Evolutionary conservation across 2,888 invertebrate species (phyloP), one percentile per base, ranked within the genome.

Genomic region (Andrena bucephala): DNA sequence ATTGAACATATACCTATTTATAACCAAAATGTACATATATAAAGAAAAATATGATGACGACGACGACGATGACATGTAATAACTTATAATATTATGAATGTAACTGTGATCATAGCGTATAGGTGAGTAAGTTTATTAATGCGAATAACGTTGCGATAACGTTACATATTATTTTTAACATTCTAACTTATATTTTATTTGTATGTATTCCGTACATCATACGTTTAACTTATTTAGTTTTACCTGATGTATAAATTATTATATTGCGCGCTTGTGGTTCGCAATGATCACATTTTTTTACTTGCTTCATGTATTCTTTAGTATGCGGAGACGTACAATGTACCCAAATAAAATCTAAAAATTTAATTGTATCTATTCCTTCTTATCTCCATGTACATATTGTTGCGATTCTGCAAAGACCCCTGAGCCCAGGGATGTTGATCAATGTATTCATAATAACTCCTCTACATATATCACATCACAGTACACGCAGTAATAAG

Each of bases 31-130:
- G 92, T 93, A 93, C 87, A 92, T 92, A 91, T 92, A 92, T 91
- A 91, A 90, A 91, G 90, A 90, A 89, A 91, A 84, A 76, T 79
- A 82, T 81, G 74, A 73, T 80, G 85, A 85, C 68, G 83, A 82
- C 80, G 72, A 73, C 78, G 85, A 85, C 69, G 83, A 85, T 87
- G 86, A 89, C 86, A 87, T 90, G 86, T 92, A 91, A 90, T 91
- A 90, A 91, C 90, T 90, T 91, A 92, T 91, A 88, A 90, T 87
- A 91, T 91, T 91, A 92, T 92, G 88, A 92, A 91, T 94, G 91
- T 94, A 94, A 93, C 94, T 94, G 94, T 94, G 94, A 94, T 94
- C 92, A 91, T 94, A 93, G 93, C 87, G 83, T 90, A 91, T 93
- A 93, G 92, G 90, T 86, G 86, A 89, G 87, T 92, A 91, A 94